Evolutionary conservation across 2,888 invertebrate genomes (phyloP), one percentile per base, ranked within the genome.

Genomic region (Cerastis leucographa): DNA sequence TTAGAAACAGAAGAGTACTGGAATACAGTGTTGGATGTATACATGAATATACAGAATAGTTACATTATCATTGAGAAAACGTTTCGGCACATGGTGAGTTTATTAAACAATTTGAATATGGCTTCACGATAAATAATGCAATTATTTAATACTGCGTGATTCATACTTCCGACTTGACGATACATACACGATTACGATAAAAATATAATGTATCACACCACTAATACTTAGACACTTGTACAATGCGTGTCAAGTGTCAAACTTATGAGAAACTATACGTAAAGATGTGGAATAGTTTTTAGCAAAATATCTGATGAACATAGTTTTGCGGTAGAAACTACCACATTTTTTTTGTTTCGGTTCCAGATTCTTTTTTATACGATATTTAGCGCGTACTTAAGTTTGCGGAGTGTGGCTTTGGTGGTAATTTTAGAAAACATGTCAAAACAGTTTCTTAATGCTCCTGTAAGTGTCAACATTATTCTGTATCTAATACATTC

Each of bases 351-450:
- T 22, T 40, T 1, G 12, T 40, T 62, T 40, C 2, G 6, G 44
- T 76, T 72, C 1, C 61, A 76, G 76, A 51, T 76, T 17, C 56
- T 56, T 2, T 72, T 59, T 76, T 76, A 76, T n/a, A 51, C 59
- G 14, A 17, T 66, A 49, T 46, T 49, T 5, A 66, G 46, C n/a
- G 71, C 59, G 0, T 76, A 49, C 19, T 59, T 72, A 9, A 66
- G 72, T 49, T 49, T 76, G 19, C 42, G 56, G 42, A 72, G 59
- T n/a, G 8, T 59, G 8, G 29, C 42, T 6, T 7, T 49, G 22
- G n/a, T n/a, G n/a, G n/a, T n/a, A n/a, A n/a, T n/a, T n/a, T n/a
- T n/a, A n/a, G n/a, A n/a, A n/a, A n/a, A 29, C 11, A 17, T 40
- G 7, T 2, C 12, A n/a, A 40, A 14, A 7, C 40, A 22, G 11